Conservation (phyloP, 2,797 vertebrate species). For the Lepus oiostolus region DNA sequence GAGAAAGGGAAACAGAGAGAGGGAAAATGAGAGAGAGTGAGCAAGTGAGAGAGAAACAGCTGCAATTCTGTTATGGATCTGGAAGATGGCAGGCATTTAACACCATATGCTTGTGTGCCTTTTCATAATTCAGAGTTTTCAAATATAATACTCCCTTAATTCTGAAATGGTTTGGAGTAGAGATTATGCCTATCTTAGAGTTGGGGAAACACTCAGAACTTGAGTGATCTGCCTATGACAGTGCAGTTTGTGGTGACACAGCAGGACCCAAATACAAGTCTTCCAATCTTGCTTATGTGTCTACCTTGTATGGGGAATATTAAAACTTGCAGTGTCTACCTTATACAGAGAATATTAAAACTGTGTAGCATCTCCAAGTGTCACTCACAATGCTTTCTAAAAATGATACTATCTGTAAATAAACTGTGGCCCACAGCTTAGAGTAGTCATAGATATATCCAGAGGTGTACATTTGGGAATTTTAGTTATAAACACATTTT, state of each 20-base stretch:
- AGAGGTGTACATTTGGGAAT: slow-evolving; percentile 25
- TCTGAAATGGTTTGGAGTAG: not conserved
- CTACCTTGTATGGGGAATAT: too few species aligned
- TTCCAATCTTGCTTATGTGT: not conserved
- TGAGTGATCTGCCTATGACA: not conserved
- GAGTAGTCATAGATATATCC: slow-evolving; percentile 24
- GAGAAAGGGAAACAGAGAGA: too few species aligned
- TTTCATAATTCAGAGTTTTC: slow-evolving; percentile 36
- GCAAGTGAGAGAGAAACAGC: too few species aligned
- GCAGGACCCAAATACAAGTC: not conserved
- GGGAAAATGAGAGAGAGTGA: not conserved
- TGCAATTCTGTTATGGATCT: not conserved
- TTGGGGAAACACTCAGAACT: slow-evolving; percentile 1
- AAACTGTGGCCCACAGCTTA: slow-evolving; percentile 1
- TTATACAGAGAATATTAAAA: not conserved
- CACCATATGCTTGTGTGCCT: not conserved
- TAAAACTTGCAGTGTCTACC: not conserved
- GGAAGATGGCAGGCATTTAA: slow-evolving; percentile 30
- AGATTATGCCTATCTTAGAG: not conserved
- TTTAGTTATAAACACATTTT: not conserved
- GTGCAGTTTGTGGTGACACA: not conserved
- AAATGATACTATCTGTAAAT: slow-evolving; percentile 33
- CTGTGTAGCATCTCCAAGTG: not conserved
- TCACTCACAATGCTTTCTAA: not conserved
- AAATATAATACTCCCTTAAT: slow-evolving; percentile 4